Percentiles rank a stretch among this genome's conserved stretches.
phyloP scores from a whole-genome alignment of 2,888 invertebrate species.

The Drosophila pegasa region DNA sequence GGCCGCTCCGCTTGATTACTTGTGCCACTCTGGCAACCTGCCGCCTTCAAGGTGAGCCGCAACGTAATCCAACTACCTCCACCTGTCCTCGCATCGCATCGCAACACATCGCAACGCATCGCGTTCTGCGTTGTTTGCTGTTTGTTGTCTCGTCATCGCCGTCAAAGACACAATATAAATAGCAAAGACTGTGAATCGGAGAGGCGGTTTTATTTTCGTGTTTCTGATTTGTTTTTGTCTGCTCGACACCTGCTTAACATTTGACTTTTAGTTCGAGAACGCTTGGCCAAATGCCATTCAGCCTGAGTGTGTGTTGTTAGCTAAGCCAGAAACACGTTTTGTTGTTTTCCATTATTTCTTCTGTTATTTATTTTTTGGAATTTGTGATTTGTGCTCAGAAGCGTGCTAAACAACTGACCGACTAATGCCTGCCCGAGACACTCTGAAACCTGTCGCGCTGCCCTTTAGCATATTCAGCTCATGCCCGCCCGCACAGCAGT shows the following conservation, averaged over 20 bases:
- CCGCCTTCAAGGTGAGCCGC: slow-evolving; percentile 67
- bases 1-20: slow-evolving; percentile 55
- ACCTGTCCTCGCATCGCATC: slow-evolving; percentile 54
- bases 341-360: slow-evolving; percentile 34
- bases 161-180: slow-evolving; percentile 61
- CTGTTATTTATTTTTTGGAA: slow-evolving; percentile 19
- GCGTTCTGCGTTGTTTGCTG: slow-evolving; percentile 8
- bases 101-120: slow-evolving; percentile 20
- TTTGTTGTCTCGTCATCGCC: slow-evolving; percentile 31
- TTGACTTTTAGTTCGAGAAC: slow-evolving; percentile 44
- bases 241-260: slow-evolving; percentile 31
- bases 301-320: neutral
- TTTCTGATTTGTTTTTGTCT: slow-evolving; percentile 14
- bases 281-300: slow-evolving; percentile 22
- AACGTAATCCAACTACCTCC: slow-evolving; percentile 70
- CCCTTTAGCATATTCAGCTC: neutral
- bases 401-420: slow-evolving; percentile 28
- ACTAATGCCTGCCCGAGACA: slow-evolving; percentile 8
- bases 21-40: slow-evolving; percentile 30
- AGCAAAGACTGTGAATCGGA: slow-evolving; percentile 47
- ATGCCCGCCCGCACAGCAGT: neutral
- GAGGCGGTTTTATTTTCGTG: slow-evolving; percentile 35
- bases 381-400: slow-evolving; percentile 48
- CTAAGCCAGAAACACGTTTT: slow-evolving; percentile 56
- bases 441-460: slow-evolving; percentile 14